A percentile compares a stretch with the other conserved stretches of the same genome.
These are phyloP conservation scores for Rhabdomys dilectus DNA, from an alignment of 2,113 vertebrate genomes.

Conservation along the genomic window DNA sequence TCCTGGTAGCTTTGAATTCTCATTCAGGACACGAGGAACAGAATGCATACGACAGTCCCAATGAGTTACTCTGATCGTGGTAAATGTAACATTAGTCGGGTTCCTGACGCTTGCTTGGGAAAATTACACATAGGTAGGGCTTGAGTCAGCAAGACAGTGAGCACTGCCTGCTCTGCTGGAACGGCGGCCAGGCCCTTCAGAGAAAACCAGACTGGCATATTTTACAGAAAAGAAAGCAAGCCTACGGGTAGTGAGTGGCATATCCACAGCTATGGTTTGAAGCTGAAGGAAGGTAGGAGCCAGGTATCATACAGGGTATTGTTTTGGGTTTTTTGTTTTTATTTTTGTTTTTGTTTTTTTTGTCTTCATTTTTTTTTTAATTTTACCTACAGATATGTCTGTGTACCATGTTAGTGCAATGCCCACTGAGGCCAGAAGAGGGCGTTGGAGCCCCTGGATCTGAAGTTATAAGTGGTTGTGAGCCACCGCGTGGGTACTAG, in stretches of 20 bases:
- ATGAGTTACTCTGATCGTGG: neutral
- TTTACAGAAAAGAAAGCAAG: neutral
- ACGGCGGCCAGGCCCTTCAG: neutral
- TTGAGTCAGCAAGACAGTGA: neutral
- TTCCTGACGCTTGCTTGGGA: neutral
- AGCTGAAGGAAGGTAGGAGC: neutral
- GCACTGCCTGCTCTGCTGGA: neutral
- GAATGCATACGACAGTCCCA: neutral
- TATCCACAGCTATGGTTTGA: neutral
- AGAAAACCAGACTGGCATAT: neutral
- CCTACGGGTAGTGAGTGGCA: neutral
- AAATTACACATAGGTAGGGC: neutral
- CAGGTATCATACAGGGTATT: neutral
- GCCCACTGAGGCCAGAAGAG: neutral
- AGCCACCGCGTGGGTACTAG: neutral
- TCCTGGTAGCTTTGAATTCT: neutral
- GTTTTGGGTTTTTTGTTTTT: neutral
- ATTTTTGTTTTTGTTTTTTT: neutral
- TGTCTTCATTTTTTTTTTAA: neutral
- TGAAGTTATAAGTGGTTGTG: too few species aligned
- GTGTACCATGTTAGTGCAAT: neutral
- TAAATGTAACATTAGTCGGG: neutral
- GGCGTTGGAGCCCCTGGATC: neutral
- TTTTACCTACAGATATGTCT: neutral
- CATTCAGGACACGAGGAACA: neutral